phyloP scores from a whole-genome alignment of 1,140 invertebrate species.

The Oppia nitens region DNA sequence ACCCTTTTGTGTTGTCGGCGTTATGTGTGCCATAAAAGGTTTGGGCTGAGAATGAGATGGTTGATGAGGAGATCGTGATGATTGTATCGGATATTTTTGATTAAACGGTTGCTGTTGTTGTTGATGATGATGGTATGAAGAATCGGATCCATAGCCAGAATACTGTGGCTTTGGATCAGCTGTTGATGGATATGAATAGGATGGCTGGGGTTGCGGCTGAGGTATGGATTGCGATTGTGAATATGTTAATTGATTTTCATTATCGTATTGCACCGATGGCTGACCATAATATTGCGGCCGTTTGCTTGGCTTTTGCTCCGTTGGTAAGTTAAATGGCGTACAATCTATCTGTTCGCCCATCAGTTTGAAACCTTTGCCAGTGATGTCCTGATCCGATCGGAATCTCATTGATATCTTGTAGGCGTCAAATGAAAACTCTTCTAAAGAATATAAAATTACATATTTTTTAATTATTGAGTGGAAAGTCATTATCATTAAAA shows the following conservation, averaged over 20 bases:
- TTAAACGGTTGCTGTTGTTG: background rate
- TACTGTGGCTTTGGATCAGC: background rate
- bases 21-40: background rate
- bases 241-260: no score
- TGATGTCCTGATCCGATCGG: conserved; percentile 18
- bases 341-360: conserved; percentile 22
- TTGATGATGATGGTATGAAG: background rate
- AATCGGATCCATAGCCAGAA: background rate
- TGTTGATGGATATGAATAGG: background rate
- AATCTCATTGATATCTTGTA: conserved; percentile 21
- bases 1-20: background rate
- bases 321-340: no score
- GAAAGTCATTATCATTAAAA: no score
- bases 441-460: background rate
- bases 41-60: background rate
- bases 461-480: background rate
- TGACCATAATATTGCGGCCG: no score
- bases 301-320: no score
- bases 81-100: background rate
- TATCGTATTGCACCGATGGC: no score
- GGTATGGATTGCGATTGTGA: background rate
- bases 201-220: background rate
- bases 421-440: conserved; percentile 20
- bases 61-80: background rate
- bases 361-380: conserved; percentile 20